Percentiles rank a stretch among this genome's conserved stretches.
Conservation (phyloP, 2,797 vertebrate species). For the Pitangus sulphuratus region DNA sequence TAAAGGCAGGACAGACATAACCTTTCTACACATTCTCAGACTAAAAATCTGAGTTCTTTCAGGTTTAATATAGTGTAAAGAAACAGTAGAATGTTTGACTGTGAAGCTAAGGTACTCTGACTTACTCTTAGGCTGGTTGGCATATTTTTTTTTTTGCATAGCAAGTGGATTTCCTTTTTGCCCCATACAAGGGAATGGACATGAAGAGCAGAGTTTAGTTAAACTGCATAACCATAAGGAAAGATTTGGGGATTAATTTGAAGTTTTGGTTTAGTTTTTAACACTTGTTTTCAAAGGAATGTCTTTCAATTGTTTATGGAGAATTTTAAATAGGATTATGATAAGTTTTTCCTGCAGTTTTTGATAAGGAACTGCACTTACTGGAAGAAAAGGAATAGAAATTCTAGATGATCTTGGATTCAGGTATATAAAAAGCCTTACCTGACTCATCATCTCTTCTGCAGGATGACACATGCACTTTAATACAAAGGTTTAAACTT, state of each 20-base stretch:
- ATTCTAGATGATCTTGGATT: neutral
- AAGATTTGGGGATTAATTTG: neutral
- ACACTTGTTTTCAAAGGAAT: neutral
- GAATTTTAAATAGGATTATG: neutral
- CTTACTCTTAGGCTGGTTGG: neutral
- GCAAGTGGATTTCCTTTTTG: neutral
- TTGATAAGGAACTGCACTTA: neutral
- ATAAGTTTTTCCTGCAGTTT: neutral
- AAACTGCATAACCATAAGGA: neutral
- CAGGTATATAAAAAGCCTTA: fast-evolving
- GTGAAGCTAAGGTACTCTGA: neutral
- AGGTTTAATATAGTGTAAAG: neutral
- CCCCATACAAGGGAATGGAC: neutral
- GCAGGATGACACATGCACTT: neutral
- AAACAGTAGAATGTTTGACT: neutral
- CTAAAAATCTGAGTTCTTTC: neutral
- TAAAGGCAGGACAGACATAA: neutral
- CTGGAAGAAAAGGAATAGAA: neutral
- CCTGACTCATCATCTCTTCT: neutral
- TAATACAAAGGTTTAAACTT: neutral
- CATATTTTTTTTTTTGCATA: neutral
- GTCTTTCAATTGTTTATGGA: neutral
- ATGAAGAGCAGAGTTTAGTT: neutral
- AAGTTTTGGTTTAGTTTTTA: neutral
- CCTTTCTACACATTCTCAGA: neutral